Evolutionary conservation across 1,140 invertebrate genomes (phyloP).

Genomic region (Tetragonula clypearis): DNA sequence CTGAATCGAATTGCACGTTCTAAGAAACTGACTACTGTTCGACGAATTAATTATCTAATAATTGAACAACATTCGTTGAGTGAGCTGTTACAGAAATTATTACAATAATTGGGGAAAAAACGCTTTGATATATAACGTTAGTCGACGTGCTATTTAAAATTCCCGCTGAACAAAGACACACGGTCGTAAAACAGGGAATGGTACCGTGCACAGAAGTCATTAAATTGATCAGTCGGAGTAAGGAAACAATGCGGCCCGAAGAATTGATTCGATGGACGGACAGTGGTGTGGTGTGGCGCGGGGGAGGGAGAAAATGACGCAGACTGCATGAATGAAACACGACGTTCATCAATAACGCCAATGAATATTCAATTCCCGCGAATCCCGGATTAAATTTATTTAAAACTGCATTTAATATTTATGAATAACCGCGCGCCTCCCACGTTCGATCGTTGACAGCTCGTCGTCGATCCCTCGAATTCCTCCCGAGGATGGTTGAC

Average conservation of each 20-base stretch:
- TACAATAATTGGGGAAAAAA: too few species aligned
- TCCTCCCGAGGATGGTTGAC: too few species aligned
- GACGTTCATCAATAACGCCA: constrained; percentile 30
- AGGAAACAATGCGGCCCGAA: background rate
- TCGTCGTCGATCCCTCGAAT: constrained; percentile 1
- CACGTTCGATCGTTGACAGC: constrained; percentile 6
- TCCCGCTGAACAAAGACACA: too few species aligned
- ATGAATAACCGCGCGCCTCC: constrained; percentile 8
- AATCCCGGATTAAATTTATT: constrained; percentile 55
- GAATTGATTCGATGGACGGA: background rate
- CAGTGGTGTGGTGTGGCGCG: constrained; percentile 2
- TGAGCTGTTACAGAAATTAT: too few species aligned
- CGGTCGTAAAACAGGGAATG: background rate
- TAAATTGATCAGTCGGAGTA: background rate
- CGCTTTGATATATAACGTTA: too few species aligned
- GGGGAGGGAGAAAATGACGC: constrained; percentile 17
- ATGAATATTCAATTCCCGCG: constrained; percentile 54
- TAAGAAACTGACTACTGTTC: too few species aligned
- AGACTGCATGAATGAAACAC: constrained; percentile 34
- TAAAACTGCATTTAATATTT: constrained; percentile 50
- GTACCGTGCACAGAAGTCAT: background rate
- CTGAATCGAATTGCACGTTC: too few species aligned
- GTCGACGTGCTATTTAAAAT: too few species aligned
- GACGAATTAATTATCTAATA: too few species aligned
- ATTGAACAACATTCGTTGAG: too few species aligned